phyloP scores from a whole-genome alignment of 2,888 invertebrate species.

The Heliconius erato region DNA sequence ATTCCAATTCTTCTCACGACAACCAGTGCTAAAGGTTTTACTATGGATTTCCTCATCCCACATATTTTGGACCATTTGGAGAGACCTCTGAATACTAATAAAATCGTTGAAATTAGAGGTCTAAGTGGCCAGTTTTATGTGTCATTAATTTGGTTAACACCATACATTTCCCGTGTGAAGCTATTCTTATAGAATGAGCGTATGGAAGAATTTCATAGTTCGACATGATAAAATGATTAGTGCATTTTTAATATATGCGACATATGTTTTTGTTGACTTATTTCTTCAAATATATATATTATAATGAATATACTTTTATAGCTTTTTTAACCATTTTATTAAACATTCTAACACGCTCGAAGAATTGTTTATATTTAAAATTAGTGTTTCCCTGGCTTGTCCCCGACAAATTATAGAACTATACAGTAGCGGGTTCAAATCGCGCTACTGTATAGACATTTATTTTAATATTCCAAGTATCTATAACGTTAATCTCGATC shows the following conservation, averaged over 20 bases:
- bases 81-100: neutral
- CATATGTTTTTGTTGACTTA: neutral
- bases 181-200: conserved; percentile 48
- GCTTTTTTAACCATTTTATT: neutral
- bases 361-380: no score
- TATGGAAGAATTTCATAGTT: conserved; percentile 51
- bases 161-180: conserved; percentile 78
- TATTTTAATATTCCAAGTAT: no score
- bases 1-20: conserved; percentile 56
- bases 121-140: conserved; percentile 57
- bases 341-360: no score
- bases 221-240: conserved; percentile 52
- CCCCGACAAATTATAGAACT: no score
- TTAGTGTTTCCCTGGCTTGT: no score
- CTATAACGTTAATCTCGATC: no score
- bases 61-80: conserved; percentile 52
- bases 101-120: neutral
- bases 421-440: no score
- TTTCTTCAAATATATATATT: neutral
- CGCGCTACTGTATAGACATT: no score
- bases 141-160: conserved; percentile 80
- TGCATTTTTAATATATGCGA: conserved; percentile 5
- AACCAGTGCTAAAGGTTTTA: conserved; percentile 61
- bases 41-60: conserved; percentile 57
- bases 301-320: neutral